Conservation (phyloP, 2,888 invertebrate genomes). For the Stegophylla sp. region DNA sequence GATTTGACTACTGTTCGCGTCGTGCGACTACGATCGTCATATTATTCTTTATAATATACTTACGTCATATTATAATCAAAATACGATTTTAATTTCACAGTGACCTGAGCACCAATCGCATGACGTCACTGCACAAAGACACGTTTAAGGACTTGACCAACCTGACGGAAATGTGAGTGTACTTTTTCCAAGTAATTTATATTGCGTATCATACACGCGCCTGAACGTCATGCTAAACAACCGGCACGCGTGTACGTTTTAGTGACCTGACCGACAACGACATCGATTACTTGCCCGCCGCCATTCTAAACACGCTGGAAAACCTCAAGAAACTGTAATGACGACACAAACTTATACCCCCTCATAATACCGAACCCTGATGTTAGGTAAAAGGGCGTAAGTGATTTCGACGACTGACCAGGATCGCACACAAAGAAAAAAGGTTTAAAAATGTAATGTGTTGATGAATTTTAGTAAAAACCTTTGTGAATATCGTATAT, state of each 20-base stretch:
- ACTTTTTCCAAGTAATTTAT: background rate
- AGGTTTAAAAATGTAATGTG: too few species aligned
- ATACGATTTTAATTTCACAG: conserved; percentile 68
- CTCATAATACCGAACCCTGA: too few species aligned
- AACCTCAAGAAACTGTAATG: conserved; percentile 72
- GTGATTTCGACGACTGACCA: too few species aligned
- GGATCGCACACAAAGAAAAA: too few species aligned
- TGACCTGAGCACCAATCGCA: conserved; percentile 75
- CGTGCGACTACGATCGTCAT: too few species aligned
- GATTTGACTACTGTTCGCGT: too few species aligned
- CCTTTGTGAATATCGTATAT: too few species aligned
- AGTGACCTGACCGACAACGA: conserved; percentile 77
- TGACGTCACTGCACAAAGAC: conserved; percentile 74
- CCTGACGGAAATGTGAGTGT: conserved; percentile 68
- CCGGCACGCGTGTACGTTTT: conserved; percentile 61
- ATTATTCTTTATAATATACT: too few species aligned
- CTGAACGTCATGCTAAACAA: conserved; percentile 40
- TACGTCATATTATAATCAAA: too few species aligned
- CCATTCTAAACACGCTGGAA: conserved; percentile 72
- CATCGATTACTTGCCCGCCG: conserved; percentile 72
- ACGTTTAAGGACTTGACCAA: conserved; percentile 73
- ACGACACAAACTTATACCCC: too few species aligned
- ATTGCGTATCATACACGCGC: background rate
- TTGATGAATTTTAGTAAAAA: too few species aligned
- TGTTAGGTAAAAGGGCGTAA: too few species aligned